Evolutionary conservation across 2,113 vertebrate genomes (phyloP).

Genomic region (Carassius carassius): DNA sequence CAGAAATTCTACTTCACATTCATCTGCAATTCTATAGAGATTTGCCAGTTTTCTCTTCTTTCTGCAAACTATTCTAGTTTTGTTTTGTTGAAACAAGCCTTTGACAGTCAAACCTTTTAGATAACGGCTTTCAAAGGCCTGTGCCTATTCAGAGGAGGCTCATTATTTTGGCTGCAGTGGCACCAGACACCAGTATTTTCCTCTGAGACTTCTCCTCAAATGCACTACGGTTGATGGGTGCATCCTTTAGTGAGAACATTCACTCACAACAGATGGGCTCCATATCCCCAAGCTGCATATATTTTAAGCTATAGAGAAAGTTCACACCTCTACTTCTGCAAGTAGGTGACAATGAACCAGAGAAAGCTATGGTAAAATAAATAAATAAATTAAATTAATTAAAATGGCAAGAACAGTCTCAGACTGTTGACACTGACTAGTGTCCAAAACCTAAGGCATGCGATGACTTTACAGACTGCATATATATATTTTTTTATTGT

Average conservation of each 20-base stretch:
- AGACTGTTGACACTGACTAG: constrained; percentile 26
- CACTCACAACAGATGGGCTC: background rate
- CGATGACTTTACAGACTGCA: background rate
- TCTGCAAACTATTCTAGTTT: background rate
- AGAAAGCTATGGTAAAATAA: background rate
- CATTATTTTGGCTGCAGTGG: constrained; percentile 63
- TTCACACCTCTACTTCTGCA: background rate
- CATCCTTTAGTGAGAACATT: constrained; percentile 12
- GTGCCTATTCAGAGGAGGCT: constrained; percentile 66
- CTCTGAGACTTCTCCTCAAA: constrained; percentile 57
- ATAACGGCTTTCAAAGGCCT: constrained; percentile 14
- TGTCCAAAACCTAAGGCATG: background rate
- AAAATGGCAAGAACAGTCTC: background rate
- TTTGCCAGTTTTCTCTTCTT: background rate
- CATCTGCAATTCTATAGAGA: background rate
- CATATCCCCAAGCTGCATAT: background rate
- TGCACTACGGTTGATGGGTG: constrained; percentile 1
- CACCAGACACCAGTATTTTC: constrained; percentile 62
- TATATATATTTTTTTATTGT: too few species aligned
- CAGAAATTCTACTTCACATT: background rate
- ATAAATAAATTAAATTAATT: background rate
- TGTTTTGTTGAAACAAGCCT: background rate
- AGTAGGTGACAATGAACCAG: background rate
- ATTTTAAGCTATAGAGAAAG: constrained; percentile 5
- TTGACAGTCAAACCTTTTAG: background rate